Base-by-base conservation (phyloP, 2,113 vertebrate genomes). In the Barnardius zonarius region DNA sequence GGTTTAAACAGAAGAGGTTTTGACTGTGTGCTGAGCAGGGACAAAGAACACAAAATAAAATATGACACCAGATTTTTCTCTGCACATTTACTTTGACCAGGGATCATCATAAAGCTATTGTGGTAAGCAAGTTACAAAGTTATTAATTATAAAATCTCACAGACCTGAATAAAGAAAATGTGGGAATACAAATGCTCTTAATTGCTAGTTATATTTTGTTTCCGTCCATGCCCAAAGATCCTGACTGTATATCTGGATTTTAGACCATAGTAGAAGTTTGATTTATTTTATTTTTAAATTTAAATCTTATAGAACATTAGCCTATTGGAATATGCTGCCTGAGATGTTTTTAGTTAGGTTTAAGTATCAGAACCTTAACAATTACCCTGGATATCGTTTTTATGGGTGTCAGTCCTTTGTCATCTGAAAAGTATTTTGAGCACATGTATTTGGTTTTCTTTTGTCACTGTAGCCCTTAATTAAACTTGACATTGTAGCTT, bases 401-500 rank as follows among this genome's bases (percentile, higher is more conserved):
- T 67, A 67, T 17, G 39, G 4, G 4, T 79, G 62, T 74, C 75
- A 84, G 63, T 78, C 52, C 83, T 59, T 76, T 80, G 37, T 73
- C 48, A 92, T 70, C 31, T 77, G 62, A 88, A 43, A 93, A 91
- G 62, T 73, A 90, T 90, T 96, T 87, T 90, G 68, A 92, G 57
- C 73, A 62, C 14, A 76, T 73, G 61, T 35, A 92, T 13, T 73
- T 17, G 24, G 28, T 74, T 93, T 69, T 92, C 86, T 54, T 95
- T 92, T 80, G 74, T 84, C 93, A 83, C 78, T 95, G 70, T 75
- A 93, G 86, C 79, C 80, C 35, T 68, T 95, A 96, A 95, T 96
- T 96, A 95, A 95, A 95, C 78, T 95, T 92, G 83, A 96, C 86
- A 86, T 18, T 88, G 72, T 54, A 69, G 84, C 67, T 96, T 91